Conservation (phyloP, 2,113 vertebrate genomes). For the Mandrillus leucophaeus region DNA sequence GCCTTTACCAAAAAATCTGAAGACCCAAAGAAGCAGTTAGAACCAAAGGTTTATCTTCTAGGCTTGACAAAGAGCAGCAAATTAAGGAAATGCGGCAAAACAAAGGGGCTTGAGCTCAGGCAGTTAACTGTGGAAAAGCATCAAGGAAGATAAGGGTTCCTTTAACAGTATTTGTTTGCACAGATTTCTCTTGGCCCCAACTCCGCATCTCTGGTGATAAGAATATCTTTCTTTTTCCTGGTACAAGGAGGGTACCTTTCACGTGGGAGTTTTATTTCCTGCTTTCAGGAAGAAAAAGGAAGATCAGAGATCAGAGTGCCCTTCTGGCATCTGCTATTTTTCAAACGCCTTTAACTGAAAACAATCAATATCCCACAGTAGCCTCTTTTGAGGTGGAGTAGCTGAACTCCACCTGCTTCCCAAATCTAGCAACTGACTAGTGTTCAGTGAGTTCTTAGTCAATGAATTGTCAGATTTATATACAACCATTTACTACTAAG, state of each 20-base stretch:
- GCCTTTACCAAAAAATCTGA: neutral
- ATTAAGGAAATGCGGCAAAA: too few species aligned
- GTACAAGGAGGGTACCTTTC: neutral
- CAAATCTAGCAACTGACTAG: neutral
- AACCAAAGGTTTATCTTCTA: neutral
- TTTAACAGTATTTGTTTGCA: neutral
- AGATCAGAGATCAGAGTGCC: neutral
- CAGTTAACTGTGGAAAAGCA: neutral
- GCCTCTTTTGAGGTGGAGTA: accelerated
- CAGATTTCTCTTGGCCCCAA: neutral
- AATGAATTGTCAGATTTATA: accelerated
- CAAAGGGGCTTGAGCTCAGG: neutral
- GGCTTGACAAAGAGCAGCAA: neutral
- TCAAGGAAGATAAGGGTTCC: neutral
- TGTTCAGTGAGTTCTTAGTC: neutral
- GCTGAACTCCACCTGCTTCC: neutral
- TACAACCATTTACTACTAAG: neutral
- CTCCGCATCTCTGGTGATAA: neutral
- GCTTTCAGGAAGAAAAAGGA: neutral
- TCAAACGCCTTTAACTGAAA: neutral
- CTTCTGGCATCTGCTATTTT: neutral
- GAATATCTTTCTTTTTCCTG: neutral
- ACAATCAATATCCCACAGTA: neutral
- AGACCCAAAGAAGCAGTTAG: neutral
- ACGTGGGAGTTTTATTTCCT: neutral